These are phyloP conservation scores for Lagenorhynchus albirostris DNA, from an alignment of 2,113 vertebrate species.

Conservation along the genomic window DNA sequence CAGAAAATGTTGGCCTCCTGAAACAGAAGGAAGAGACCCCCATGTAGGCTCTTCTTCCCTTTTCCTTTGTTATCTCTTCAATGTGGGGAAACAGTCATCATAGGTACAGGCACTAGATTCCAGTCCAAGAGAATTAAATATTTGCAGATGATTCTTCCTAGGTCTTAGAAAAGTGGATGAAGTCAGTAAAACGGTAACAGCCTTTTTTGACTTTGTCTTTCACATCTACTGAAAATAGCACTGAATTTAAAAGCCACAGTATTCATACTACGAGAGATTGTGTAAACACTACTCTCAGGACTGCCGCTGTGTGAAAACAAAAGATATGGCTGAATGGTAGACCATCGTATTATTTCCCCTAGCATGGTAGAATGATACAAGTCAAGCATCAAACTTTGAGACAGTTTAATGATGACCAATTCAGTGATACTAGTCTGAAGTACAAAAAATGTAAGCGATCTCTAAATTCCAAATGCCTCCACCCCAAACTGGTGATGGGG, in stretches of 20 bases:
- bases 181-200: background rate
- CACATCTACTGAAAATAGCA: background rate
- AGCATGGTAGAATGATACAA: background rate
- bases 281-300: background rate
- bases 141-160: background rate
- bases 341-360: background rate
- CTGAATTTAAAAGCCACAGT: background rate
- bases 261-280: background rate
- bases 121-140: background rate
- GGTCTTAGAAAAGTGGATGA: background rate
- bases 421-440: background rate
- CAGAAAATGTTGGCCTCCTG: background rate
- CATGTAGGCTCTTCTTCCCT: background rate
- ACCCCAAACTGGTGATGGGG: background rate
- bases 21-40: background rate
- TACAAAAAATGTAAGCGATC: background rate
- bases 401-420: background rate
- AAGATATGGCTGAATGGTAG: background rate
- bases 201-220: background rate
- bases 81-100: background rate
- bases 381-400: background rate
- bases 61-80: background rate
- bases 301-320: background rate
- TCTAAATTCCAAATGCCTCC: background rate
- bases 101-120: background rate